A percentile compares a stretch with the other conserved stretches of the same genome.
Conservation (phyloP, 1,140 invertebrate genomes). For the Elymnias hypermnestra region DNA sequence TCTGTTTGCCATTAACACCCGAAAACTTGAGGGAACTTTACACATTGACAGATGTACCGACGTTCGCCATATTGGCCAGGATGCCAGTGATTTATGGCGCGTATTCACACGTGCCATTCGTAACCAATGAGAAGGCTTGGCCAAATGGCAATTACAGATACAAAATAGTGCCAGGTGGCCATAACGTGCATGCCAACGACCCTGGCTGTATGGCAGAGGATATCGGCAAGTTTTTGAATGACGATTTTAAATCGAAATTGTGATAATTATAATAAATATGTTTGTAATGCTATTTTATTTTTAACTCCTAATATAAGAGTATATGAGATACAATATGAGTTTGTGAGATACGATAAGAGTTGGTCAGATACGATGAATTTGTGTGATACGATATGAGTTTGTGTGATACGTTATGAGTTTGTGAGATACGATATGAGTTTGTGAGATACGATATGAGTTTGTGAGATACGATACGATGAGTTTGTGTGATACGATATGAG, state of each 20-base stretch:
- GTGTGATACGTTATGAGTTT: no score
- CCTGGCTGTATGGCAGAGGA: slow-evolving; percentile 28
- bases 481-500: no score
- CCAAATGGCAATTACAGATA: slow-evolving; percentile 34
- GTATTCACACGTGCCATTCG: slow-evolving; percentile 29
- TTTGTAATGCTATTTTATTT: no score
- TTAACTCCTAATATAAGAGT: no score
- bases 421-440: no score
- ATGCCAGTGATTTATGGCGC: slow-evolving; percentile 16
- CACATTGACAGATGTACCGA: slow-evolving; percentile 28
- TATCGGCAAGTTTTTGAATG: slow-evolving; percentile 26
- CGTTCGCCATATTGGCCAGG: slow-evolving; percentile 33
- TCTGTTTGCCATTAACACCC: slow-evolving; percentile 28
- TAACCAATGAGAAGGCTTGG: slow-evolving; percentile 34
- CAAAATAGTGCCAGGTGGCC: slow-evolving; percentile 28
- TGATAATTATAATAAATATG: not conserved
- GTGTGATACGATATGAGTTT: no score
- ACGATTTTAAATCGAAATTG: slow-evolving; percentile 10
- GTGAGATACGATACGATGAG: no score
- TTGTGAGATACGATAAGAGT: no score
- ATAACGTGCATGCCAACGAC: slow-evolving; percentile 30
- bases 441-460: no score
- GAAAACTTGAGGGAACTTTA: slow-evolving; percentile 29
- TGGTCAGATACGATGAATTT: no score
- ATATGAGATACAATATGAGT: no score